A percentile compares a stretch with the other conserved stretches of the same genome.
Conservation (phyloP, 2,888 invertebrate genomes). For the Chirona hameri region DNA sequence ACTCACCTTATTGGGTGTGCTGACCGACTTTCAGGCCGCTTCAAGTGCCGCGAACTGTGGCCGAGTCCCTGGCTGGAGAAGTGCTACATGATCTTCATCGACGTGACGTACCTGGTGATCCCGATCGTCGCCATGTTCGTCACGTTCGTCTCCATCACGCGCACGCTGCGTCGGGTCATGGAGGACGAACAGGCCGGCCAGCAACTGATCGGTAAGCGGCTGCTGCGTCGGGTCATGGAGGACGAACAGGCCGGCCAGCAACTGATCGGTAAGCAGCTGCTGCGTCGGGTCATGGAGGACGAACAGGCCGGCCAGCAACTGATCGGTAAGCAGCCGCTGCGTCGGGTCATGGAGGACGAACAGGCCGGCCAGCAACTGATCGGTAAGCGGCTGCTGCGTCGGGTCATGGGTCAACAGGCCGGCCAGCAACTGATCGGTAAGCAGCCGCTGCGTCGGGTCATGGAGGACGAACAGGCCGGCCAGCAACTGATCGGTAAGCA, state of each 20-base stretch:
- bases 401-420: slow-evolving; percentile 22
- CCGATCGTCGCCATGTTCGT: slow-evolving; percentile 1
- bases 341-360: slow-evolving; percentile 28
- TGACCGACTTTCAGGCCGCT: not conserved
- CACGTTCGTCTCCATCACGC: slow-evolving; percentile 30
- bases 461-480: not conserved
- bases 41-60: slow-evolving; percentile 34
- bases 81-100: slow-evolving; percentile 23
- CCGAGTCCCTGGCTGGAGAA: not conserved
- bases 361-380: not conserved
- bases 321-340: slow-evolving; percentile 23
- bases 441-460: slow-evolving; percentile 32
- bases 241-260: slow-evolving; percentile 1
- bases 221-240: slow-evolving; percentile 30
- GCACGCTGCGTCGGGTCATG: slow-evolving; percentile 33
- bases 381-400: slow-evolving; percentile 27
- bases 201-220: not conserved
- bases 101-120: slow-evolving; percentile 9
- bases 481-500: not conserved
- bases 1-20: no score
- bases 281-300: slow-evolving; percentile 31
- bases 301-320: not conserved
- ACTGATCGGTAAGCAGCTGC: not conserved
- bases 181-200: not conserved
- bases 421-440: not conserved